Evolutionary conservation across 2,888 invertebrate genomes (phyloP).

Genomic region (Lycophotia porphyrea): DNA sequence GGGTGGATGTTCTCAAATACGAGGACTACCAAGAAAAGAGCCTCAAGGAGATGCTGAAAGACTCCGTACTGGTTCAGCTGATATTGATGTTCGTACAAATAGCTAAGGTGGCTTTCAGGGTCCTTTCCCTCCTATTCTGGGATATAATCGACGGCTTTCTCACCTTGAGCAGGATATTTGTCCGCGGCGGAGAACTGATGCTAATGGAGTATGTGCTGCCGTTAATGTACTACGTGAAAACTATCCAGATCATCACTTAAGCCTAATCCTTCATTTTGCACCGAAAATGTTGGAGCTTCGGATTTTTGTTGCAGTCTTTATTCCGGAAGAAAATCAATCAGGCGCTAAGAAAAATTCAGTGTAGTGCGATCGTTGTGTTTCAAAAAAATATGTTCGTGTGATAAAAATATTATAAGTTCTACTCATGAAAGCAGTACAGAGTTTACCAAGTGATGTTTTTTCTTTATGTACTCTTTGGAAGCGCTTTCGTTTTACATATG

Average conservation of each 20-base stretch:
- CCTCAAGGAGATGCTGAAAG: conserved; percentile 3
- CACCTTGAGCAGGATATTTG: neutral
- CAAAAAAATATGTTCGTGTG: neutral
- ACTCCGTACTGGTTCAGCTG: conserved; percentile 11
- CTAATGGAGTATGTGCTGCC: conserved; percentile 19
- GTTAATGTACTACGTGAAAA: conserved; percentile 24
- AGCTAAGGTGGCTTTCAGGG: neutral
- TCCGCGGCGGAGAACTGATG: conserved; percentile 11
- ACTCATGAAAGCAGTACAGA: conserved; percentile 40
- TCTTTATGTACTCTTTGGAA: neutral
- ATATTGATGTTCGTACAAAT: conserved; percentile 7
- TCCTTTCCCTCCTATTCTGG: neutral
- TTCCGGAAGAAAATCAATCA: neutral
- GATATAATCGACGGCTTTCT: neutral
- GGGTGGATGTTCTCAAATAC: neutral
- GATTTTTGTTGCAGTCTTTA: neutral
- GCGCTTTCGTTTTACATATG: neutral
- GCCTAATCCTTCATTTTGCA: neutral
- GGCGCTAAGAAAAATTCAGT: neutral
- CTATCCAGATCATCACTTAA: neutral
- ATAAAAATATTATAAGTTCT: neutral
- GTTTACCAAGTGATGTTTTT: neutral
- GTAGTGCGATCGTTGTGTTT: neutral
- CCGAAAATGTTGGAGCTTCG: neutral
- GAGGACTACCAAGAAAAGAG: conserved; percentile 8